A percentile compares a stretch with the other conserved stretches of the same genome.
Evolutionary conservation across 2,797 vertebrate species (phyloP).

Genomic region (Pseudotriccus pelzelni): DNA sequence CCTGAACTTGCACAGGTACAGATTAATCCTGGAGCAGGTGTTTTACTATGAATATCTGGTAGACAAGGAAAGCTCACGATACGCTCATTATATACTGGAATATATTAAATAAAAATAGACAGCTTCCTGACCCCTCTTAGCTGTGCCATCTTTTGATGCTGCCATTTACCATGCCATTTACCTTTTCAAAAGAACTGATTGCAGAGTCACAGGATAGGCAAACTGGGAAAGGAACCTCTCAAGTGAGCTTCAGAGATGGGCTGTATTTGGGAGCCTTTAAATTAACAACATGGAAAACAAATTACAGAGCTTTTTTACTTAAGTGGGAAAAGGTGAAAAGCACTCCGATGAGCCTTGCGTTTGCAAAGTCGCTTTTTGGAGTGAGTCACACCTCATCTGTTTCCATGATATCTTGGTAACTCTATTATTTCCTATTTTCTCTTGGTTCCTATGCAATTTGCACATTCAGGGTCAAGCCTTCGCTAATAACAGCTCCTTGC

Average conservation of each 20-base stretch:
- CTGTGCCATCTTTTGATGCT: not conserved
- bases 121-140: not conserved
- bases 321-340: not conserved
- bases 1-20: not conserved
- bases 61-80: not conserved
- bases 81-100: not conserved
- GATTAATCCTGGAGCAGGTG: not conserved
- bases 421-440: conserved; percentile 31
- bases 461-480: conserved; percentile 28
- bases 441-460: not conserved
- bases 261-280: not conserved
- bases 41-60: not conserved
- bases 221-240: not conserved
- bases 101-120: not conserved
- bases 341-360: not conserved
- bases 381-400: not conserved
- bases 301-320: not conserved
- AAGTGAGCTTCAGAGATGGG: not conserved
- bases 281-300: not conserved
- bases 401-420: not conserved
- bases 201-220: not conserved
- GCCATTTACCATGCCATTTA: not conserved
- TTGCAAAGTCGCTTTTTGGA: conserved; percentile 19
- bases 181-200: not conserved
- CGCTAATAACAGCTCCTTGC: not conserved